Evolutionary conservation across 1,140 invertebrate genomes (phyloP), one percentile per base, ranked within the genome.

Genomic region (Tetramorium simillimum): DNA sequence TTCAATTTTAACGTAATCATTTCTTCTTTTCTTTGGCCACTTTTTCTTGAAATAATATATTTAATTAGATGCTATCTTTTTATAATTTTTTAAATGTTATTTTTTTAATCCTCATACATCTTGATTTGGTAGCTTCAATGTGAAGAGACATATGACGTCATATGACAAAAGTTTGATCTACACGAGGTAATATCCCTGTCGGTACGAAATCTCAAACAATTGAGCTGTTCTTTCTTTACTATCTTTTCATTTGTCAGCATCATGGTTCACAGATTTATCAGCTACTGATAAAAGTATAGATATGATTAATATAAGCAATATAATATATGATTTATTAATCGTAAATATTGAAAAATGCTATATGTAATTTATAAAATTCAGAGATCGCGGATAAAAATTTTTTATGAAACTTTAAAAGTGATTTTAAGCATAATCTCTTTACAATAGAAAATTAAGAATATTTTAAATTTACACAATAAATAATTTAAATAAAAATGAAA

Each of bases 101-200:
- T 21, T 18, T 12, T 49, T 4, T 4, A 4, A 10, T 16, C 16
- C 16, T 51, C 3, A 49, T 6, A 24, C 40, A 28, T 9, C 16
- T 1, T 6, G 2, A 70, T 28, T 2, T 10, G 16, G 0, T n/a
- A 18, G 18, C 21, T 28, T 73, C 16, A 51, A 53, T 10, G 10
- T 33, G 37, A 33, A 63, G 5, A 62, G 18, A 63, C 37, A 37
- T 37, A 33, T 62, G 28, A 28, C n/a, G 16, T 0, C 40, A n/a
- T 21, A 5, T 62, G 46, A 33, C 4, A 12, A 7, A 46, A 49
- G 24, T 14, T 33, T 33, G 6, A 63, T 33, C 75, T 63, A n/a
- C 75, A 18, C 10, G 37, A 46, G 75, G 16, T 77, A 77, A 77
- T 46, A 33, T 28, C 58, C 4, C 58, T 7, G 24, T 49, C 75